Base-by-base conservation (phyloP, 2,888 invertebrate species). In the Diadegma fenestrale region DNA sequence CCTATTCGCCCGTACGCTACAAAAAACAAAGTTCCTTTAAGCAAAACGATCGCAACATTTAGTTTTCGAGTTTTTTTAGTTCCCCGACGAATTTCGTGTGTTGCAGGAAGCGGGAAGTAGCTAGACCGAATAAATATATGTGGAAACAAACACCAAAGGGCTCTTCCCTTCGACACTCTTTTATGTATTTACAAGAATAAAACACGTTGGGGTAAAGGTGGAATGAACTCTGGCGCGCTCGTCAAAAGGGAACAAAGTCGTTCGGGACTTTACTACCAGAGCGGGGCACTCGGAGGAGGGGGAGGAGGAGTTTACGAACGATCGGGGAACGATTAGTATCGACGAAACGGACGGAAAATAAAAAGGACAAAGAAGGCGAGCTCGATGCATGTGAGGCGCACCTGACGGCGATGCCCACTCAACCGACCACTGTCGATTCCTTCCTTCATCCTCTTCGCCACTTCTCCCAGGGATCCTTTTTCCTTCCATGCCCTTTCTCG, bases 281-380 rank as follows among this genome's bases (percentile, higher is more conserved):
- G 10, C 19, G 45, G 37, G 43, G 6, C 41, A 54, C n/a, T 19
- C 54, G 7, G 61, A 45, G 43, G 69, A 43, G 33, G 66, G 26
- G 17, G 33, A 41, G 41, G 71, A 64, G 64, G 72, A 64, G 77
- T 68, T 71, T 89, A 89, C 88, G 88, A 90, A 86, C 88, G 91
- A 93, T 93, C 91, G 92, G 88, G 87, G 90, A 91, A 90, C 91
- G 93, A 93, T 93, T 92, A 92, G 91, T 91, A 93, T 93, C 91
- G 92, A 91, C 90, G 89, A 85, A 88, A 89, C 88, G 69, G 61
- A 78, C 58, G 33, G 58, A 43, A 78, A 58, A 58, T 33, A 78
- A 64, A 63, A 75, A 26, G 30, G 45, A 72, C 87, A 88, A 88
- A 80, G 76, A 45, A 80, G 61, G n/a, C n/a, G 69, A 79, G 78